A percentile compares a stretch with the other conserved stretches of the same genome.
Evolutionary conservation across 2,113 vertebrate genomes (phyloP).

Genomic region (Triplophysa dalaica): DNA sequence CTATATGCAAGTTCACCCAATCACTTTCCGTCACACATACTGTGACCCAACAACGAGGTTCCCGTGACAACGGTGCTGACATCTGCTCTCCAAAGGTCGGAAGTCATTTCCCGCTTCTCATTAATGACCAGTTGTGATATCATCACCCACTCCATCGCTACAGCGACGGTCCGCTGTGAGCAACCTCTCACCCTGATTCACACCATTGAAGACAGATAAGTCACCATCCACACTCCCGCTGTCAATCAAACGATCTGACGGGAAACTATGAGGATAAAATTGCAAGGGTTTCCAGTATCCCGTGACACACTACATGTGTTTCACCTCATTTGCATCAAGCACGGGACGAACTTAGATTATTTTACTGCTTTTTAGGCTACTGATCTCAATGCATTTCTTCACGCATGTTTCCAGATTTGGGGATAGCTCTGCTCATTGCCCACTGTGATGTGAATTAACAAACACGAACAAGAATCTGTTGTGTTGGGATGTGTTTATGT

Average conservation of each 20-base stretch:
- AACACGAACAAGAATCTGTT: not conserved
- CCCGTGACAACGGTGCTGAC: conserved; percentile 60
- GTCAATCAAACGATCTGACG: not conserved
- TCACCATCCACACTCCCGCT: not conserved
- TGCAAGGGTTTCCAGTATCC: not conserved
- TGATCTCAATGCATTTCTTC: too few relatives aligned
- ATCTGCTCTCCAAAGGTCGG: conserved; percentile 52
- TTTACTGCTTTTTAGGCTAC: too few relatives aligned
- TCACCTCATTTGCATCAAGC: too few relatives aligned
- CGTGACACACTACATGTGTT: too few relatives aligned
- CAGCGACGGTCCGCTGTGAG: conserved; percentile 13
- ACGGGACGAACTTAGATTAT: too few relatives aligned
- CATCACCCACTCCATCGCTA: conserved; percentile 41
- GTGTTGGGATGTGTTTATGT: conserved; percentile 1
- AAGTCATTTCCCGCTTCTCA: conserved; percentile 59
- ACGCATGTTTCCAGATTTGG: too few relatives aligned
- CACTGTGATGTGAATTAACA: not conserved
- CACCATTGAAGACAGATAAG: conserved; percentile 9
- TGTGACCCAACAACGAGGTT: conserved; percentile 38
- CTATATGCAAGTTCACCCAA: conserved; percentile 16
- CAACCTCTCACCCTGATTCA: conserved; percentile 38
- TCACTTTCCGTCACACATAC: conserved; percentile 8
- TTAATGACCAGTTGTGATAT: conserved; percentile 54
- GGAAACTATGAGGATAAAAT: not conserved
- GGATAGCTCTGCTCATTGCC: not conserved